Evolutionary conservation across 1,140 invertebrate genomes (phyloP).

Genomic region (Solenopsis invicta): DNA sequence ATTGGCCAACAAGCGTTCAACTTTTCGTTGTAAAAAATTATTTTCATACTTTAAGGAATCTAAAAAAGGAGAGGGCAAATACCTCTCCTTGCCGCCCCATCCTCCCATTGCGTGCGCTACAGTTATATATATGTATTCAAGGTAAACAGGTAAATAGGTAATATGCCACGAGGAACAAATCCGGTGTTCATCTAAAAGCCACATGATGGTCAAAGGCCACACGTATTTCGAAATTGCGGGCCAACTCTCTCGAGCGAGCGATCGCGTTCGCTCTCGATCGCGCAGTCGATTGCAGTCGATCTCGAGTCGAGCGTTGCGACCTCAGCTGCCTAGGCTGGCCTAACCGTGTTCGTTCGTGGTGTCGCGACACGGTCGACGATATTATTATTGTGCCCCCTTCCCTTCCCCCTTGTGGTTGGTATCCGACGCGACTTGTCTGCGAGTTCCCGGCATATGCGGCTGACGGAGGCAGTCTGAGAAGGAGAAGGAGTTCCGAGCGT

Average conservation of each 20-base stretch:
- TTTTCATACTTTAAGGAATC: too few species aligned
- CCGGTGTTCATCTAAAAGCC: neutral
- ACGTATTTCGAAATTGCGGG: neutral
- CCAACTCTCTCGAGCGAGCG: neutral
- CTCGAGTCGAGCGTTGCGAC: constrained; percentile 50
- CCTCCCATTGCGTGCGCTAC: too few species aligned
- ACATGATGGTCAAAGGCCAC: too few species aligned
- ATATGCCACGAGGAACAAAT: too few species aligned
- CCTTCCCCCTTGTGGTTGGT: neutral
- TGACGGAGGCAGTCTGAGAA: neutral
- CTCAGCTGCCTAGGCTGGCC: constrained; percentile 68
- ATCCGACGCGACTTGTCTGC: neutral
- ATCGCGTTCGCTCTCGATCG: constrained; percentile 28
- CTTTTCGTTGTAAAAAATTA: too few species aligned
- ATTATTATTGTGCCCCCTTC: constrained; percentile 41
- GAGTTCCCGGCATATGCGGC: neutral
- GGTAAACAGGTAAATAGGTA: too few species aligned
- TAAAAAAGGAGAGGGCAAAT: too few species aligned
- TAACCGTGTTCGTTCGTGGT: constrained; percentile 72
- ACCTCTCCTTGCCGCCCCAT: too few species aligned
- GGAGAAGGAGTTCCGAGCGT: neutral
- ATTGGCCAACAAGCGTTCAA: too few species aligned
- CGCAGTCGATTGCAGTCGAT: constrained; percentile 8
- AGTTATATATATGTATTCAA: too few species aligned
- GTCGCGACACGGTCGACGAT: constrained; percentile 30